Base-by-base conservation (phyloP, 2,113 vertebrate genomes). In the Phaethon lepturus region DNA sequence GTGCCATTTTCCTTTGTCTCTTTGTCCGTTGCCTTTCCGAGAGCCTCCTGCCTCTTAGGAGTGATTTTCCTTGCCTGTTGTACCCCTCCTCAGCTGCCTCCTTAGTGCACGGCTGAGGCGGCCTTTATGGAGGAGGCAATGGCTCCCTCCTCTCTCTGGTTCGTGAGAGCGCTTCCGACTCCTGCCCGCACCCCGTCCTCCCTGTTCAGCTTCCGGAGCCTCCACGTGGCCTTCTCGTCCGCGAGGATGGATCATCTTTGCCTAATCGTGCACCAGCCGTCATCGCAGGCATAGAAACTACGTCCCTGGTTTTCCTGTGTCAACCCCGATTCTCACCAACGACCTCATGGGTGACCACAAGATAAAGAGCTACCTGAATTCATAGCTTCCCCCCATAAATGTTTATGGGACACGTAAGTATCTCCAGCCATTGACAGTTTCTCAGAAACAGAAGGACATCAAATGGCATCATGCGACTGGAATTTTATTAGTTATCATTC, bases 1-100 rank as follows among this genome's bases (percentile, higher is more conserved):
- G 55, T 83, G 86, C 86, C 83, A 56, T 92, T 95, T 95, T 86
- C 63, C 47, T 91, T 86, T 74, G 68, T 79, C 64, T 71, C 86
- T 93, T 93, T 96, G 80, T 97, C 88, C 86, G 75, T 67, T n/a
- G 63, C 86, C 63, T 79, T 83, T 73, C 45, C 17, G 58, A 88
- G 72, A 90, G 67, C 74, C 91, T 91, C 18, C 75, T 88, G 78
- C 83, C 47, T 67, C 80, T 45, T 33, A 29, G 0, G 0, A 60
- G 56, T 0, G 1, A 49, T 50, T 33, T 81, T 88, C 33, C 63
- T 83, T 58, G 75, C 58, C 85, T 42, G 2, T 80, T 73, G 42
- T 86, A 53, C 56, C 24, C 45, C 50, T 50, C 29, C 45, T 62
- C 69, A 85, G 80, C 80, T 59, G 86, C 72, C 83, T 74, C 18